Conservation (phyloP, 2,888 invertebrate genomes). For the Anarsia innoxiella region DNA sequence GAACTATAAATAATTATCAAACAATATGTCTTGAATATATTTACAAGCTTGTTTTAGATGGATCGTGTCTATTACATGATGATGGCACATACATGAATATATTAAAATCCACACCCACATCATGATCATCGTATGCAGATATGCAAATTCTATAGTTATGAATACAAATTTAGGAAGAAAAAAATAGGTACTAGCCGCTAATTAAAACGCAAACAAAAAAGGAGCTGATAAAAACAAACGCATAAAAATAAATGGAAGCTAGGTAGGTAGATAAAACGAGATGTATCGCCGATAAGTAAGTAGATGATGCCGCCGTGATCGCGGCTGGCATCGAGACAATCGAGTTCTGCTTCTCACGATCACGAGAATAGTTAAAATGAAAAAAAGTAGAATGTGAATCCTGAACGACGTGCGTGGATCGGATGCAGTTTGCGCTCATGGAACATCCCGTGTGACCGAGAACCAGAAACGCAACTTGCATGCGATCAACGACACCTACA, state of each 20-base stretch:
- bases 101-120: neutral
- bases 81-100: constrained; percentile 3
- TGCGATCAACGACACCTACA: constrained; percentile 22
- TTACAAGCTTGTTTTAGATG: neutral
- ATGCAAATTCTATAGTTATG: neutral
- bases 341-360: constrained; percentile 63
- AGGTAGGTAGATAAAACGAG: constrained; percentile 33
- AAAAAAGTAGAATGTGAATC: constrained; percentile 54
- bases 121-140: neutral
- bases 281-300: constrained; percentile 29
- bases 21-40: neutral
- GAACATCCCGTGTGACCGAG: constrained; percentile 54
- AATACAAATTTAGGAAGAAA: constrained; percentile 13
- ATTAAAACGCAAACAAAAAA: neutral
- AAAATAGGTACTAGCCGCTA: too few relatives aligned
- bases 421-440: constrained; percentile 42
- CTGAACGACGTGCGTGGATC: constrained; percentile 31
- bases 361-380: constrained; percentile 41
- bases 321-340: constrained; percentile 25
- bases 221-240: constrained; percentile 13
- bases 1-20: neutral
- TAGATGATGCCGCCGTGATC: constrained; percentile 23
- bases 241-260: too few relatives aligned
- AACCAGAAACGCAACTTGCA: constrained; percentile 32
- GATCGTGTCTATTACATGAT: constrained; percentile 4